These are phyloP conservation scores for Ophthalmolycus amberensis DNA, from an alignment of 2,113 vertebrate genomes.

Conservation along the genomic window DNA sequence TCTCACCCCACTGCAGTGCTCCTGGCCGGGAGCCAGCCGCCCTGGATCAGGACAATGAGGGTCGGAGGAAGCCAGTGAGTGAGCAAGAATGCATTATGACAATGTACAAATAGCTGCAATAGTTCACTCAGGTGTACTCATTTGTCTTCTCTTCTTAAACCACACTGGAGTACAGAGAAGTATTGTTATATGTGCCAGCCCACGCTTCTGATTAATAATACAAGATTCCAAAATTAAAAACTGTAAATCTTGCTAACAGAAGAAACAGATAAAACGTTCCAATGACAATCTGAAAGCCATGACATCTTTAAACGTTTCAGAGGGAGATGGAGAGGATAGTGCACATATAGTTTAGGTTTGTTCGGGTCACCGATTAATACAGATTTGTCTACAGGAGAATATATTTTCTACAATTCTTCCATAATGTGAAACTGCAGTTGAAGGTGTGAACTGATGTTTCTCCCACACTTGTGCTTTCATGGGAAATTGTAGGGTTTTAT, in stretches of 20 bases:
- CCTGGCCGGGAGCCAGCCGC: constrained; percentile 82
- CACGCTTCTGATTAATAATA: constrained; percentile 35
- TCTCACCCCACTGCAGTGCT: constrained; percentile 89
- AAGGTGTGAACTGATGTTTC: no score
- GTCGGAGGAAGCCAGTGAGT: constrained; percentile 13
- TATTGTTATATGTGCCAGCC: not conserved
- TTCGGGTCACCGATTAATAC: not conserved
- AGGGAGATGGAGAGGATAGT: not conserved
- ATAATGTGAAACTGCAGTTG: no score
- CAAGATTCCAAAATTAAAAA: constrained; percentile 24
- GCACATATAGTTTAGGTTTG: not conserved
- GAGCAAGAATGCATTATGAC: constrained; percentile 20
- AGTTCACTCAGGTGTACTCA: constrained; percentile 11
- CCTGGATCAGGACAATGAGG: constrained; percentile 75
- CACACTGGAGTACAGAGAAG: constrained; percentile 3
- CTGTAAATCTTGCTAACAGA: constrained; percentile 16
- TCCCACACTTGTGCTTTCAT: no score
- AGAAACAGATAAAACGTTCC: constrained; percentile 23
- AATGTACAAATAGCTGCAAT: constrained; percentile 21
- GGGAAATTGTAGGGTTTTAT: no score
- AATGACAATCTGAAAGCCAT: constrained; percentile 11
- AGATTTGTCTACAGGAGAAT: no score
- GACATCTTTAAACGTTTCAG: not conserved
- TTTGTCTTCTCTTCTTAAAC: constrained; percentile 17
- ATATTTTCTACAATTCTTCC: no score